Conservation (phyloP, 2,797 vertebrate species). For the Etheostoma perlongum region DNA sequence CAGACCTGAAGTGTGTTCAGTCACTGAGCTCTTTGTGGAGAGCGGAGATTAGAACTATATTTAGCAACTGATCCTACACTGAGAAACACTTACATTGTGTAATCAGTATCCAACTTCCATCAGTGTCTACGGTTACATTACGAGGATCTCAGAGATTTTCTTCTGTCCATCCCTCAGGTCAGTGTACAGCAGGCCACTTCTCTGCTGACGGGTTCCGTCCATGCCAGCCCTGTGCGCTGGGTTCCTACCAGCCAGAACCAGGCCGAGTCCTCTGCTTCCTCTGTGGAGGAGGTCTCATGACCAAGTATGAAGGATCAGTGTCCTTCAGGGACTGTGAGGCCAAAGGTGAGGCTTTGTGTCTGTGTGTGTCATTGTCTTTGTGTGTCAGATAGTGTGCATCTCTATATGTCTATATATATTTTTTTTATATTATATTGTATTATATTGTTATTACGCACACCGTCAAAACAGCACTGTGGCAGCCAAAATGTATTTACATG, state of each 20-base stretch:
- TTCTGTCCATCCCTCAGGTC: conserved; percentile 82
- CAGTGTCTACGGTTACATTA: not conserved
- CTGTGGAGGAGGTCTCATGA: conserved; percentile 94
- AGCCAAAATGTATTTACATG: not conserved
- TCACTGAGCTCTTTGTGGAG: not conserved
- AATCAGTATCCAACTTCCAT: too few relatives aligned
- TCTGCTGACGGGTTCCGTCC: conserved; percentile 93
- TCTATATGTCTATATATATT: not conserved
- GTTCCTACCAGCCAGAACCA: conserved; percentile 91
- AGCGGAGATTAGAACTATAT: not conserved
- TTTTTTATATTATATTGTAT: not conserved
- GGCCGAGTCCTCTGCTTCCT: conserved; percentile 94
- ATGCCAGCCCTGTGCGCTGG: conserved; percentile 88
- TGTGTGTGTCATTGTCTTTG: conserved; percentile 8
- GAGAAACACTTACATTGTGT: not conserved
- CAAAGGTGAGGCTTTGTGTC: conserved; percentile 86
- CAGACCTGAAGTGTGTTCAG: not conserved
- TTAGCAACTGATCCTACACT: not conserved
- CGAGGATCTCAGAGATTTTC: not conserved
- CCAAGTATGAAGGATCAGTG: conserved; percentile 88
- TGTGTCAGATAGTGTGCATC: not conserved
- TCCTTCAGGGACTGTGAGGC: conserved; percentile 97
- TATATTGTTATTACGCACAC: too few relatives aligned
- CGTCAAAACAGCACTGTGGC: not conserved
- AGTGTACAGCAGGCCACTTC: conserved; percentile 92